phyloP scores from a whole-genome alignment of 2,113 vertebrate species.

The Pterocles burchelli region DNA sequence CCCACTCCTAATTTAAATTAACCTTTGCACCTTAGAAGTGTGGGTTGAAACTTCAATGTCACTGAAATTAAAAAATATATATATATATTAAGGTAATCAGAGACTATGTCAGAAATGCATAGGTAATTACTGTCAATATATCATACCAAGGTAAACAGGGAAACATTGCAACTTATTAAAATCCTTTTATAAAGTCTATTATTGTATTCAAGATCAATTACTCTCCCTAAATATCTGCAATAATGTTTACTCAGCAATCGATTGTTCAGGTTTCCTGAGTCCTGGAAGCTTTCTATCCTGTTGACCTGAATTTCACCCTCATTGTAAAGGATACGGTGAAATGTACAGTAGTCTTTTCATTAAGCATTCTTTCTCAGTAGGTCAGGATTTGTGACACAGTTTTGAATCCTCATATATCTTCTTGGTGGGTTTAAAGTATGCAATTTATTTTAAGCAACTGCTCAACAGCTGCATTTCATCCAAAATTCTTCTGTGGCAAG shows the following conservation, averaged over 20 bases:
- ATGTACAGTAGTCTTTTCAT: conserved; percentile 68
- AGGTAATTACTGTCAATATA: conserved; percentile 2
- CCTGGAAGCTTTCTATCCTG: conserved; percentile 60
- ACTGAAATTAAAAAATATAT: not conserved
- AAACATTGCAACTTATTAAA: conserved; percentile 25
- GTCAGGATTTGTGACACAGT: conserved; percentile 64
- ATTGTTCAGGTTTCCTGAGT: conserved; percentile 63
- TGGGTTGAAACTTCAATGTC: not conserved
- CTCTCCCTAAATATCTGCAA: conserved; percentile 35
- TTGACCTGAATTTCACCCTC: conserved; percentile 69
- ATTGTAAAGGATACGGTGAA: conserved; percentile 65
- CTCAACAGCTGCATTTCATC: conserved; percentile 68
- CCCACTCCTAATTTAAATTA: not conserved
- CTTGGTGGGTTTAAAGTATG: conserved; percentile 58
- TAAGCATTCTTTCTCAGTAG: conserved; percentile 64
- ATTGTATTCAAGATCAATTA: conserved; percentile 45
- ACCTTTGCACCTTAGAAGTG: not conserved
- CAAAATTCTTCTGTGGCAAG: conserved; percentile 60
- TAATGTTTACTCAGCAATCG: conserved; percentile 61
- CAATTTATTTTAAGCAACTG: conserved; percentile 68
- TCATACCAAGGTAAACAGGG: not conserved
- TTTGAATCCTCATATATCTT: conserved; percentile 69
- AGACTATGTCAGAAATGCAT: not conserved
- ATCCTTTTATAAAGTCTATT: conserved; percentile 51
- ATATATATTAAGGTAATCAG: not conserved